Evolutionary conservation across 1,140 invertebrate species (phyloP), one percentile per base, ranked within the genome.

Genomic region (Drosophila serrata): DNA sequence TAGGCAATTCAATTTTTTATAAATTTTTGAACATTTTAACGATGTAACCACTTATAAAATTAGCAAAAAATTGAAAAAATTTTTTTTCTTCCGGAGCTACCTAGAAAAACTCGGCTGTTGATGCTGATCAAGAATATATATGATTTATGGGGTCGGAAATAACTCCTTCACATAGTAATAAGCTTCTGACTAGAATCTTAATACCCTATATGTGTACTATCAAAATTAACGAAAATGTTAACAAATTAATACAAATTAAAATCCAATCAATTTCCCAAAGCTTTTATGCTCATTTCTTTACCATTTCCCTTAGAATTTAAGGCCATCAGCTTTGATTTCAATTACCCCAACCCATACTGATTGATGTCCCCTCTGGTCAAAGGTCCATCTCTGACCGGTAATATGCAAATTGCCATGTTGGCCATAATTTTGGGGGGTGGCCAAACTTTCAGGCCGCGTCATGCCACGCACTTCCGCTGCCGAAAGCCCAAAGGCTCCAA

Each of bases 401-500:
- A 58, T 59, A 70, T 48, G 68, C 51, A 75, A 69, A 64, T 65
- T 22, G 27, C 31, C 6, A 6, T 60, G 40, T 45, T 57, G 51
- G 59, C 70, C 68, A 82, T 79, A 70, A 45, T 70, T 84, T 64
- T 2, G 64, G 49, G n/a, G 9, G 43, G n/a, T 6, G 43, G 49
- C 43, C 51, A 62, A 70, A 70, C 40, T 43, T 80, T 75, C 33
- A 12, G 45, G 40, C 45, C 56, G 58, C 37, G 58, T 75, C 65
- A 76, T 77, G 59, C 64, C 59, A 79, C 75, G 82, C 69, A 68
- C 69, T 75, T 85, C 43, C 51, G 60, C 27, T 43, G 72, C 22
- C 39, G 73, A 56, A 77, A 49, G 51, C 51, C 51, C 22, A n/a
- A 24, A 24, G 40, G 46, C 62, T 15, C 22, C 8, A 3, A 29